phyloP scores from a whole-genome alignment of 2,797 vertebrate species.

The Choloepus didactylus region DNA sequence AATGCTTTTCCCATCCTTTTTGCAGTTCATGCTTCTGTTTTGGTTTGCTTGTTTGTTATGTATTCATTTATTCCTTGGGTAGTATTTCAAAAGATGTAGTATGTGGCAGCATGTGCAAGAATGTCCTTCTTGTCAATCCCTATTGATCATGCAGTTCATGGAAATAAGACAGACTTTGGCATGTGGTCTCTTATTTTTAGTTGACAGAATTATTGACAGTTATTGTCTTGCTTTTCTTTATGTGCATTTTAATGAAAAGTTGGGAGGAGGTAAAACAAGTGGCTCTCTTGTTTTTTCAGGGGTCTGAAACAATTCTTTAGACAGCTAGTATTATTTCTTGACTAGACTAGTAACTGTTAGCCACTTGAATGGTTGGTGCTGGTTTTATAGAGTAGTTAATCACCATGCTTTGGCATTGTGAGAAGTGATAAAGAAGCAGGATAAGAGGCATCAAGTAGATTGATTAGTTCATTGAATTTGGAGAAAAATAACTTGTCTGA shows the following conservation, averaged over 20 bases:
- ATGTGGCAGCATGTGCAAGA: background rate
- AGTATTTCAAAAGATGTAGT: background rate
- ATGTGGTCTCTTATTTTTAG: background rate
- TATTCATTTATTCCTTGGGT: background rate
- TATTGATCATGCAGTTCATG: background rate
- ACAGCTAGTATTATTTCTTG: background rate
- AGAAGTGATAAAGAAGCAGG: background rate
- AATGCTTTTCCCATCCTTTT: background rate
- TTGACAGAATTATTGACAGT: background rate
- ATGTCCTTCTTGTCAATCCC: background rate
- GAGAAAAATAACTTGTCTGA: background rate
- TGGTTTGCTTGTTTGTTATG: background rate
- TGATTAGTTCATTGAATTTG: background rate
- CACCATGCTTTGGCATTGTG: background rate
- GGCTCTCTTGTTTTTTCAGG: background rate
- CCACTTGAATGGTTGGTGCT: background rate
- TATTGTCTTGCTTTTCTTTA: constrained; percentile 23
- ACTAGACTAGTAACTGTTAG: background rate
- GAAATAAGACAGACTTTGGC: constrained; percentile 3
- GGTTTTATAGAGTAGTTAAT: background rate
- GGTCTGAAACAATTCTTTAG: background rate
- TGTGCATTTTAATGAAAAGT: constrained; percentile 12
- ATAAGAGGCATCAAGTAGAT: background rate
- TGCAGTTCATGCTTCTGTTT: background rate
- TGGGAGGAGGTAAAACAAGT: background rate